Base-by-base conservation (phyloP, 2,888 invertebrate species). In the Sarcophaga subvicina region DNA sequence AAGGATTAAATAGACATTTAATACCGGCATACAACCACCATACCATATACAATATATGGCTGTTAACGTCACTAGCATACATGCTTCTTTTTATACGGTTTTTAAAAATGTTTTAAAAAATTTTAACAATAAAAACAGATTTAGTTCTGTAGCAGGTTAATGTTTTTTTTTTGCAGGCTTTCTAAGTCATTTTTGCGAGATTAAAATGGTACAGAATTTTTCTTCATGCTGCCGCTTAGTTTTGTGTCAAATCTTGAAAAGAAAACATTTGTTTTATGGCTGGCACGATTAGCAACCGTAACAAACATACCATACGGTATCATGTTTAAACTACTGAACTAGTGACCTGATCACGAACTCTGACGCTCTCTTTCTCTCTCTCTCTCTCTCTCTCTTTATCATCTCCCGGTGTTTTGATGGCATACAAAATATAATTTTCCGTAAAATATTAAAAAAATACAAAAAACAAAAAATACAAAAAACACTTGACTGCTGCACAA, bases 341-440 rank as follows among this genome's bases (percentile, higher is more conserved):
- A 92, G 90, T 92, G 92, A 92, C 92, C 92, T 90, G 91, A 90
- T 91, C 92, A 91, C 91, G 92, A 92, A 91, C 90, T 89, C 79
- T 79, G 25, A 76, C 83, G 66, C 17, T 45, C 12, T 4, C 27
- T 71, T 27, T 71, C 25, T 27, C 37, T 25, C 25, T 80, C 83
- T 71, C 17, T 45, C 12, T 4, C 27, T 71, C 47, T 71, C 25
- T 27, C 49, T 25, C 47, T 64, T 5, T 0, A 8, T n/a, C 27
- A 8, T 5, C 25, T 37, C 14, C 3, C 11, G n/a, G 11, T 37
- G 4, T 37, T 37, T 8, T 10, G 3, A 37, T 37, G 37, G 8
- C 37, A 37, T 37, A 37, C 37, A 1, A 37, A 37, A 37, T 37
- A 10, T 37, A 37, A 37, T 37, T 8, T 10, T 2, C 37, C 10